Evolutionary conservation across 1,140 invertebrate genomes (phyloP).

Genomic region (Anastrepha ludens): DNA sequence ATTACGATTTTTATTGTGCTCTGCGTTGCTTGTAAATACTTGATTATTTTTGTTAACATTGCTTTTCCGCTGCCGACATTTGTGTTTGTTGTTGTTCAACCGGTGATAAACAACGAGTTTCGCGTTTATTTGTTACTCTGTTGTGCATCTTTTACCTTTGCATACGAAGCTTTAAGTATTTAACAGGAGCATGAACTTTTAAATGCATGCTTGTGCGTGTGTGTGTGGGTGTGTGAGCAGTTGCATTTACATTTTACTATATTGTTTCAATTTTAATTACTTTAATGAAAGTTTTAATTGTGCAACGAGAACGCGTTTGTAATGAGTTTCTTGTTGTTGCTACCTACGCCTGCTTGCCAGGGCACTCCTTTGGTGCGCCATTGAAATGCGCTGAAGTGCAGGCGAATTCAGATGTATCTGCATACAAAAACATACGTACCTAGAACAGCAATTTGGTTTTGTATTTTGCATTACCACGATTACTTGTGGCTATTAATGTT

Average conservation of each 20-base stretch:
- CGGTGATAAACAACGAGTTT: slow-evolving; percentile 10
- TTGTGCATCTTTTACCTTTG: background rate
- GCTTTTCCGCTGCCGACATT: background rate
- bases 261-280: slow-evolving; percentile 52
- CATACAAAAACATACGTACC: background rate
- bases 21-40: background rate
- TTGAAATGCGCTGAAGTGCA: background rate
- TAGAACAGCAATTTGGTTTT: background rate
- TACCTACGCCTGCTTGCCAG: background rate
- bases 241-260: slow-evolving; percentile 4
- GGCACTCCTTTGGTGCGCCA: background rate
- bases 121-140: slow-evolving; percentile 15
- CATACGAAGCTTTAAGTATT: background rate
- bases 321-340: slow-evolving; percentile 44
- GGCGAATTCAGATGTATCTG: background rate
- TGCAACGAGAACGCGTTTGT: slow-evolving; percentile 17
- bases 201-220: background rate
- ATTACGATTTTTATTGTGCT: slow-evolving; percentile 13
- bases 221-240: background rate
- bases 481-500: background rate
- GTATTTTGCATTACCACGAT: background rate
- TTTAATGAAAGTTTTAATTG: slow-evolving; percentile 53
- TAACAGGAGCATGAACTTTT: background rate
- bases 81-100: background rate
- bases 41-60: slow-evolving; percentile 43